Evolutionary conservation across 2,113 vertebrate species (phyloP), one percentile per base, ranked within the genome.

Genomic region (Setophaga petechia): DNA sequence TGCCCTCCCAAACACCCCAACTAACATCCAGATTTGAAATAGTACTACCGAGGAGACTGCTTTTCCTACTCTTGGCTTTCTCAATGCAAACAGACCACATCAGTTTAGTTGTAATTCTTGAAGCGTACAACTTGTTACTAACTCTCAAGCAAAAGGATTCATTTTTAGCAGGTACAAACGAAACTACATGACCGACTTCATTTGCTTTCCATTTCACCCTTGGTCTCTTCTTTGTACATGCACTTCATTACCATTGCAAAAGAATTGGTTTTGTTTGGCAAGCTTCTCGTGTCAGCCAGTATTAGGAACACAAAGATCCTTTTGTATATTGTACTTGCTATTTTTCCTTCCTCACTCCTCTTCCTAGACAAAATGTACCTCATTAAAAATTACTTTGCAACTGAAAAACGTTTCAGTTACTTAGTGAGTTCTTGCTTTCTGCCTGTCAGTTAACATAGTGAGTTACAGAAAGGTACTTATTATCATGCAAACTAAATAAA

Each of bases 11-110:
- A n/a, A 28, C 15, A 65, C 28, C 31, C 20, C 22, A 73, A 3
- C 10, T 41, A 63, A 47, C 5, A 33, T 5, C 3, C 6, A 33
- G 15, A 49, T 31, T 47, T 69, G 21, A 15, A 20, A 9, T 4
- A 46, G 7, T 3, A 49, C 20, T 7, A 12, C 47, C 47, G 20
- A 57, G 3, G 9, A 19, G 5, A 23, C 1, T 0, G 7, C 27
- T 76, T 75, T 52, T 47, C 24, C 33, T 47, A 21, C 8, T 46
- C 15, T 59, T 72, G 9, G 10, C 21, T 46, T 84, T 77, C n/a
- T 44, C n/a, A 49, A 0, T 12, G 30, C 8, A 25, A 89, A 75
- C 16, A 55, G 11, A 49, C 7, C 10, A 52, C 6, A 3, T 25
- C 12, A 46, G 66, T 67, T 46, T 13, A n/a, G 6, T 15, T 51